phyloP scores from a whole-genome alignment of 2,797 vertebrate genomes.

The Aulostomus chinensis region DNA sequence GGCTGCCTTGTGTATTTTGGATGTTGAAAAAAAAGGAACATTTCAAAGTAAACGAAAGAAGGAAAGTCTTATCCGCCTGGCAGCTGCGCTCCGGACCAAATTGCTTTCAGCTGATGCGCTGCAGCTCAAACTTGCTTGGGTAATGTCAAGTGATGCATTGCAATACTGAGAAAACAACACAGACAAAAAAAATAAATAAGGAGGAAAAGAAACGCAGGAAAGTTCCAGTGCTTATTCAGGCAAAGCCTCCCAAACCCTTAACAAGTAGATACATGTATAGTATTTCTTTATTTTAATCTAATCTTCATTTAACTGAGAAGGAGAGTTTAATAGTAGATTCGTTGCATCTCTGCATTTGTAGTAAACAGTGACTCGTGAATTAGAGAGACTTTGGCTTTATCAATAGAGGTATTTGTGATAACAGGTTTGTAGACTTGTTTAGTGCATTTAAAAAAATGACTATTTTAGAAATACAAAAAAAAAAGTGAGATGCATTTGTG shows the following conservation, averaged over 20 bases:
- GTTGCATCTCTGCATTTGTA: not conserved
- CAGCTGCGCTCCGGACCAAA: slow-evolving; percentile 90
- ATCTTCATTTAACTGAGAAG: slow-evolving; percentile 9
- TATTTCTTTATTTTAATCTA: slow-evolving; percentile 14
- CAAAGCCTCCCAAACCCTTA: slow-evolving; percentile 39
- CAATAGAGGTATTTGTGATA: no score
- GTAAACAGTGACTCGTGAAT: no score
- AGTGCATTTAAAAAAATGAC: no score
- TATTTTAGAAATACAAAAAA: no score
- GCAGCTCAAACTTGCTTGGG: slow-evolving; percentile 90
- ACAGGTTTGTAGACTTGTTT: no score
- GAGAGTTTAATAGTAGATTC: no score
- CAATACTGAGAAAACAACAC: slow-evolving; percentile 85
- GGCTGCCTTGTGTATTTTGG: slow-evolving; percentile 96
- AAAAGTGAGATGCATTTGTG: no score
- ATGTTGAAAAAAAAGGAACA: slow-evolving; percentile 89
- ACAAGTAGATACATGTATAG: slow-evolving; percentile 4
- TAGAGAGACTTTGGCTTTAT: no score
- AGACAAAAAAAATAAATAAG: slow-evolving; percentile 84
- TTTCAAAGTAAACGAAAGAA: slow-evolving; percentile 96
- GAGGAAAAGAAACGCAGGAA: slow-evolving; percentile 78
- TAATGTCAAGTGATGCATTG: slow-evolving; percentile 90
- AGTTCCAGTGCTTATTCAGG: slow-evolving; percentile 74
- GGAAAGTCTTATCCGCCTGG: slow-evolving; percentile 93
- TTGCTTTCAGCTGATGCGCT: slow-evolving; percentile 95